Evolutionary conservation across 2,888 invertebrate species (phyloP).

Genomic region (Dicyrtomina minuta): DNA sequence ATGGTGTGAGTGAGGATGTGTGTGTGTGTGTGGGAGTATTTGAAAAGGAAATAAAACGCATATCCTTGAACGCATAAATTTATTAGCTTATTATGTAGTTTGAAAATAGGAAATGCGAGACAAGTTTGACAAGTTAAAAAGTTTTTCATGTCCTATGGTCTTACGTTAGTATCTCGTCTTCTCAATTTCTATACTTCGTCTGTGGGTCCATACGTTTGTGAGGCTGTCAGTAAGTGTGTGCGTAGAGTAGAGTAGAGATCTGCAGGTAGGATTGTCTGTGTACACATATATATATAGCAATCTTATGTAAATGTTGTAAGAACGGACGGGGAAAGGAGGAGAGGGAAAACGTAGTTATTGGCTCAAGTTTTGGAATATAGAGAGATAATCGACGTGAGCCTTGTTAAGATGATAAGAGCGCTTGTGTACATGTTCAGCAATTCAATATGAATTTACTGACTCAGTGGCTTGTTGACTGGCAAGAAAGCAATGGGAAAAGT

Average conservation of each 20-base stretch:
- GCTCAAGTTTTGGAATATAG: conserved; percentile 17
- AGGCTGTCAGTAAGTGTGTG: no score
- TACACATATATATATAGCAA: no score
- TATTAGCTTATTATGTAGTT: conserved; percentile 3
- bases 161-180: no score
- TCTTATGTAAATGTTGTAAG: no score
- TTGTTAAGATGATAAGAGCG: conserved; percentile 5
- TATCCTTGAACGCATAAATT: neutral
- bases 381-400: conserved; percentile 6
- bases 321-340: neutral
- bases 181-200: no score
- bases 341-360: conserved; percentile 3
- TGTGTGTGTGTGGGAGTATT: no score
- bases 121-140: conserved; percentile 12
- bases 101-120: neutral
- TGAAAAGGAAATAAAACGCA: no score
- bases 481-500: conserved; percentile 25
- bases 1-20: no score
- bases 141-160: neutral
- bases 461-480: conserved; percentile 22
- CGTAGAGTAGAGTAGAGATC: no score
- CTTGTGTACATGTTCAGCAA: neutral
- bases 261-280: no score
- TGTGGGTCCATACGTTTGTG: neutral
- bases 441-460: conserved; percentile 28